Conservation (phyloP, 35 echinoderm and acorn worm species). For the Acanthaster planci region DNA sequence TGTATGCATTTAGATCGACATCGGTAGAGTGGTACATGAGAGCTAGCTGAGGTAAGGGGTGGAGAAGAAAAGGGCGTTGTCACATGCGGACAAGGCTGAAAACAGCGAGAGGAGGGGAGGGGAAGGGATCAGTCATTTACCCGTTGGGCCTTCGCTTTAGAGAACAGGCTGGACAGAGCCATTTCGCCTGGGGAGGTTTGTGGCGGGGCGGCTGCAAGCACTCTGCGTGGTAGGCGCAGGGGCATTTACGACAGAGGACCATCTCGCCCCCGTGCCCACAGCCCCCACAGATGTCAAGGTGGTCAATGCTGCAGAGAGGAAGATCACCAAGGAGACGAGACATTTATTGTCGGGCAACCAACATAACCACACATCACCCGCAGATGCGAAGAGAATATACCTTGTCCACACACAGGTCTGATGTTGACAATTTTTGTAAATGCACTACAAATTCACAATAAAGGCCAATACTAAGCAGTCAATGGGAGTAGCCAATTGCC, state of each 20-base stretch:
- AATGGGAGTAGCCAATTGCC: too few relatives aligned
- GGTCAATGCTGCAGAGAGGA: constrained; percentile 51
- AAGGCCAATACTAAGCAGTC: too few relatives aligned
- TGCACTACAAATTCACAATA: too few relatives aligned
- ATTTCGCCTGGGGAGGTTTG: constrained; percentile 58
- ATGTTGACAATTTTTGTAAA: too few relatives aligned
- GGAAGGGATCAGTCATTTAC: constrained; percentile 38
- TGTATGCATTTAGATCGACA: too few relatives aligned
- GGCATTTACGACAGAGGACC: constrained; percentile 75
- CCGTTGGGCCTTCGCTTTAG: constrained; percentile 31
- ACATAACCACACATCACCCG: too few relatives aligned
- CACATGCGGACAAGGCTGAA: too few relatives aligned
- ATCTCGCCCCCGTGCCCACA: constrained; percentile 83
- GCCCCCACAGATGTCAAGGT: constrained; percentile 64
- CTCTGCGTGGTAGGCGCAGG: constrained; percentile 65
- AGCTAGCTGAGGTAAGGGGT: neutral
- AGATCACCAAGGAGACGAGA: constrained; percentile 34
- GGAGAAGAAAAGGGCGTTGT: neutral
- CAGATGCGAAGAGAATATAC: too few relatives aligned
- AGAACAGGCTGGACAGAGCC: constrained; percentile 64
- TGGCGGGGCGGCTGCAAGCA: constrained; percentile 72
- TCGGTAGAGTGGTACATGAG: too few relatives aligned
- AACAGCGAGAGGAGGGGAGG: neutral
- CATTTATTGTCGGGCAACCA: too few relatives aligned
- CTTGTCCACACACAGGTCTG: too few relatives aligned